Percentiles rank a stretch among this genome's conserved stretches.
Evolutionary conservation across 2,113 vertebrate genomes (phyloP).

Genomic region (Butastur rufipennis): DNA sequence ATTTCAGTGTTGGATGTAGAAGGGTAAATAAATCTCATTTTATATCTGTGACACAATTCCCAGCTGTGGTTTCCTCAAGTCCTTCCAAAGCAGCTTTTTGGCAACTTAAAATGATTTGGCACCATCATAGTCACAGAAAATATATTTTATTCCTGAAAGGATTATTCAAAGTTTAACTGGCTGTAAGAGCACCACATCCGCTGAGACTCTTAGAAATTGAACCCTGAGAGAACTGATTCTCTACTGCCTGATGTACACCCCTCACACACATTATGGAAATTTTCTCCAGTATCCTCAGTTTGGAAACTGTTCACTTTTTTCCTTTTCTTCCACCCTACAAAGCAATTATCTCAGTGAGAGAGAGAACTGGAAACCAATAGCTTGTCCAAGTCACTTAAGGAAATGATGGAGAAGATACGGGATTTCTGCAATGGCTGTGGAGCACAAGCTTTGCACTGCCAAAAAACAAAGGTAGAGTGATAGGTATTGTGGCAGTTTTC

Average conservation of each 20-base stretch:
- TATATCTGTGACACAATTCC: constrained; percentile 65
- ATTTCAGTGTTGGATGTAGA: constrained; percentile 39
- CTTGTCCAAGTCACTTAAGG: neutral
- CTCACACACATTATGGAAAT: neutral
- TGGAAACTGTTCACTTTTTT: neutral
- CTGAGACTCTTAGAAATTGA: neutral
- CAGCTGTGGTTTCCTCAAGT: constrained; percentile 61
- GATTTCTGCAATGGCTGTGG: neutral
- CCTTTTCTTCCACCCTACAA: neutral
- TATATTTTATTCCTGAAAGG: constrained; percentile 59
- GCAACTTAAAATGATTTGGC: constrained; percentile 59
- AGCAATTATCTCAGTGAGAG: neutral
- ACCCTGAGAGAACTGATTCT: neutral
- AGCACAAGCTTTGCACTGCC: neutral
- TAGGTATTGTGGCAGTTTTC: neutral
- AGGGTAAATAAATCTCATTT: constrained; percentile 63
- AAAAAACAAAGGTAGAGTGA: neutral
- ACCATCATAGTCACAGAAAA: constrained; percentile 55
- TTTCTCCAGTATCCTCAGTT: neutral
- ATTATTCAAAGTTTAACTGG: constrained; percentile 59
- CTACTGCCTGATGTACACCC: neutral
- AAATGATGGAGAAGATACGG: neutral
- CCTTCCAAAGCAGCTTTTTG: constrained; percentile 56
- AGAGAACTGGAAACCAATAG: neutral
- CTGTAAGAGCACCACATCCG: neutral